phyloP scores from a whole-genome alignment of 1,140 invertebrate species.

The Aphelinus atriplicis region DNA sequence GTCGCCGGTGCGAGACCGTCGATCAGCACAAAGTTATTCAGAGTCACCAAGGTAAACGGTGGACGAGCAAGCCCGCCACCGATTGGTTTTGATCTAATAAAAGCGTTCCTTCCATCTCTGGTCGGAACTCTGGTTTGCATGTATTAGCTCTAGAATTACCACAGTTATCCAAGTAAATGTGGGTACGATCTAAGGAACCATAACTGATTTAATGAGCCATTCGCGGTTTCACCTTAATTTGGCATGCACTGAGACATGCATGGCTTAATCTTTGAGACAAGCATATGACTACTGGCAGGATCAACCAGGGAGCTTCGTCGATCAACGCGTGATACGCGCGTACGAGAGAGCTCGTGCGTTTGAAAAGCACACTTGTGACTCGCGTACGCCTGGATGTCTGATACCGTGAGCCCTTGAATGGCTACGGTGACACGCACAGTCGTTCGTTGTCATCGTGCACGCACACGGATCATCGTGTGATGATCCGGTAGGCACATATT shows the following conservation, averaged over 20 bases:
- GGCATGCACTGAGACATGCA: slow-evolving; percentile 81
- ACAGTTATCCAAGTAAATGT: slow-evolving; percentile 78
- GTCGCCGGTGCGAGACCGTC: slow-evolving; percentile 78
- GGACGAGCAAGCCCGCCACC: slow-evolving; percentile 54
- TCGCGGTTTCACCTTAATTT: slow-evolving; percentile 79
- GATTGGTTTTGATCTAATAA: slow-evolving; percentile 79
- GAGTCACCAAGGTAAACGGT: no score
- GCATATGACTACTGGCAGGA: slow-evolving; percentile 81
- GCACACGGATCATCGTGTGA: no score
- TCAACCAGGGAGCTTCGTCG: slow-evolving; percentile 67
- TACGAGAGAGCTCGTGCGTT: no score
- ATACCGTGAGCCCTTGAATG: no score
- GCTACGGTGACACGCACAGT: no score
- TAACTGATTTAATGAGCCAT: slow-evolving; percentile 84
- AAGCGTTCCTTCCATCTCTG: slow-evolving; percentile 75
- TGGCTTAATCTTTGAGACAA: slow-evolving; percentile 84
- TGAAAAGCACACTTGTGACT: no score
- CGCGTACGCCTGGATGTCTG: no score
- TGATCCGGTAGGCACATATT: no score
- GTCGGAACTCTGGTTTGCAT: slow-evolving; percentile 75
- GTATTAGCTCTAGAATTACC: slow-evolving; percentile 84
- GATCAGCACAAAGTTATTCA: slow-evolving; percentile 64
- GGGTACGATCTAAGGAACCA: slow-evolving; percentile 61
- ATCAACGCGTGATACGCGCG: no score
- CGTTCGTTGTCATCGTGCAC: no score